phyloP scores from a whole-genome alignment of 92 coral and sea anemone genomes.

The Zoanthus gigantus region DNA sequence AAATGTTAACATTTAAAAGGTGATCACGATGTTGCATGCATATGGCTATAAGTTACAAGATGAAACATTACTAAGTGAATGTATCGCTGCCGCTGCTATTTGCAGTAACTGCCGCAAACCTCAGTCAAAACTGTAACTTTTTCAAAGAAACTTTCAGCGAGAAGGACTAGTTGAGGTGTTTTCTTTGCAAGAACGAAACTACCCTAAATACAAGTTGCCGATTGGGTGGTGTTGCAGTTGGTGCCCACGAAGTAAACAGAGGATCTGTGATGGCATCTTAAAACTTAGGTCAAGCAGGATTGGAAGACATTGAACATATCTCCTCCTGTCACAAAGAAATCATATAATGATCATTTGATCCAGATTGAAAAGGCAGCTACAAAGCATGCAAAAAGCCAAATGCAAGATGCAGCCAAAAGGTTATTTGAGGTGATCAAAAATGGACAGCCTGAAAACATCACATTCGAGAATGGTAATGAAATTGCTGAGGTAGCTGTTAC shows the following conservation, averaged over 20 bases:
- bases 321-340: slow-evolving; percentile 61
- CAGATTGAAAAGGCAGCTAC: not conserved
- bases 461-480: not conserved
- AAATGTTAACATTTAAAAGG: not conserved
- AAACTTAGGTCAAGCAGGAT: not conserved
- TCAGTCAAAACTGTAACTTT: slow-evolving; percentile 53
- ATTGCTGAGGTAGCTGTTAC: slow-evolving; percentile 2
- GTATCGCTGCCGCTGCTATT: slow-evolving; percentile 52
- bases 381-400: slow-evolving; percentile 25
- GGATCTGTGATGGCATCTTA: slow-evolving; percentile 44
- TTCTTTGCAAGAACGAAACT: slow-evolving; percentile 41
- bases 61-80: slow-evolving; percentile 47
- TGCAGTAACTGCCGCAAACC: not conserved
- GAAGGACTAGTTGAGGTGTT: slow-evolving; percentile 66
- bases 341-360: not conserved
- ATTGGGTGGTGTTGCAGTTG: slow-evolving; percentile 53
- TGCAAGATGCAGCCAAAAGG: slow-evolving; percentile 49
- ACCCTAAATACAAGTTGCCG: slow-evolving; percentile 50
- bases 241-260: not conserved
- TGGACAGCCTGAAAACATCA: not conserved
- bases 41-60: slow-evolving; percentile 63
- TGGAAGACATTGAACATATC: slow-evolving; percentile 54
- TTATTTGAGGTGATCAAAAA: slow-evolving; percentile 10
- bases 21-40: slow-evolving; percentile 40
- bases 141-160: slow-evolving; percentile 49